phyloP scores from a whole-genome alignment of 2,888 invertebrate species.

The Lumbricus terrestris region DNA sequence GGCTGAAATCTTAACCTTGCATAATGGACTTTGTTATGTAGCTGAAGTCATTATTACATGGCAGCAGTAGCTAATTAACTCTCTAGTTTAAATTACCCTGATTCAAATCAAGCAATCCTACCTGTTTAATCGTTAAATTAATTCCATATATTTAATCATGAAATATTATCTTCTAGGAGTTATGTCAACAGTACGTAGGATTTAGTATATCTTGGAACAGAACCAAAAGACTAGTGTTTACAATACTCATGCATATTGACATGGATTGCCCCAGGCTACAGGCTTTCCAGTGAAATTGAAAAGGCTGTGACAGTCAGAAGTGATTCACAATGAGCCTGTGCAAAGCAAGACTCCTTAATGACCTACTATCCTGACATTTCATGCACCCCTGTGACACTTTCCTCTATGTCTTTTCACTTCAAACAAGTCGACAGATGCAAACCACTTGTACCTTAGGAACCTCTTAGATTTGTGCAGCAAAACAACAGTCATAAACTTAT shows the following conservation, averaged over 20 bases:
- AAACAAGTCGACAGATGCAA: neutral
- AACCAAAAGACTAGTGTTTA: neutral
- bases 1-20: too few relatives aligned
- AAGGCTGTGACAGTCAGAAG: neutral
- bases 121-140: neutral
- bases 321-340: neutral
- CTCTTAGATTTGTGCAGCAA: neutral
- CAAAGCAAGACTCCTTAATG: neutral
- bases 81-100: neutral
- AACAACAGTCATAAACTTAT: neutral
- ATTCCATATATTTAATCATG: too few relatives aligned
- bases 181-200: neutral
- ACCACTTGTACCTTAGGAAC: neutral
- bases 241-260: neutral
- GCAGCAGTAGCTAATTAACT: neutral
- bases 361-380: neutral
- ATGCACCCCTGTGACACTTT: neutral
- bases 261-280: neutral
- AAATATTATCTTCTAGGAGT: neutral
- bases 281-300: neutral
- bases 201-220: neutral
- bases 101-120: neutral
- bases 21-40: neutral
- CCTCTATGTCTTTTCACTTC: neutral
- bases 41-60: neutral